Evolutionary conservation across 2,113 vertebrate genomes (phyloP).

Genomic region (Chitala chitala): DNA sequence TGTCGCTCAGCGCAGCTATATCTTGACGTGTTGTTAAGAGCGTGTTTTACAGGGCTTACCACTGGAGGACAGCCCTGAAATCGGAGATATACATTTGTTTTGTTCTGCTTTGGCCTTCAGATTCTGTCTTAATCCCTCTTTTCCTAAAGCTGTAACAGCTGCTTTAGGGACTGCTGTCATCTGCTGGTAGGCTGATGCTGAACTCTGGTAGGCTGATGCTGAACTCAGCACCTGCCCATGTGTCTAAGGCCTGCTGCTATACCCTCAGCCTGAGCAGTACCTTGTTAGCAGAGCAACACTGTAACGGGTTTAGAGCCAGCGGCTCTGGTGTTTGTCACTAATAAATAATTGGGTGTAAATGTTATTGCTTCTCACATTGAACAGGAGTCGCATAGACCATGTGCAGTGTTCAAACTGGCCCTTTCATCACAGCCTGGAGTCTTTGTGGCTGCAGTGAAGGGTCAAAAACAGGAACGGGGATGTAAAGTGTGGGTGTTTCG

Average conservation of each 20-base stretch:
- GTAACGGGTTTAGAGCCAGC: neutral
- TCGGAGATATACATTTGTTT: constrained; percentile 31
- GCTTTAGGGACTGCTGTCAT: too few species aligned
- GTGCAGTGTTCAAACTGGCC: neutral
- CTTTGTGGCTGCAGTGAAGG: too few species aligned
- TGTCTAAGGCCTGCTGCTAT: too few species aligned
- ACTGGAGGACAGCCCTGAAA: constrained; percentile 35
- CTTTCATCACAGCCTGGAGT: neutral
- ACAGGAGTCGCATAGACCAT: neutral
- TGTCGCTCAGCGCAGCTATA: constrained; percentile 37
- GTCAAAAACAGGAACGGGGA: too few species aligned
- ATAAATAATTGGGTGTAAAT: constrained; percentile 10
- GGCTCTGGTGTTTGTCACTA: constrained; percentile 7
- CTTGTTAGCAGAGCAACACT: neutral
- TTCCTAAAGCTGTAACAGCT: neutral
- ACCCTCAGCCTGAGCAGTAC: neutral
- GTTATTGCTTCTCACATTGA: neutral
- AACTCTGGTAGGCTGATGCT: too few species aligned
- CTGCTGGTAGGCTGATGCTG: neutral
- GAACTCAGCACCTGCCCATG: too few species aligned
- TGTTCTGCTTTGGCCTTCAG: constrained; percentile 7
- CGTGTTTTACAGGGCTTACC: constrained; percentile 34
- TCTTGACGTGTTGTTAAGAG: constrained; percentile 17
- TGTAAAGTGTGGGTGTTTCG: too few species aligned
- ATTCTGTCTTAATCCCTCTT: constrained; percentile 11